Evolutionary conservation across 2,113 vertebrate species (phyloP), one percentile per base, ranked within the genome.

Genomic region (Corythoichthys haematopterus): DNA sequence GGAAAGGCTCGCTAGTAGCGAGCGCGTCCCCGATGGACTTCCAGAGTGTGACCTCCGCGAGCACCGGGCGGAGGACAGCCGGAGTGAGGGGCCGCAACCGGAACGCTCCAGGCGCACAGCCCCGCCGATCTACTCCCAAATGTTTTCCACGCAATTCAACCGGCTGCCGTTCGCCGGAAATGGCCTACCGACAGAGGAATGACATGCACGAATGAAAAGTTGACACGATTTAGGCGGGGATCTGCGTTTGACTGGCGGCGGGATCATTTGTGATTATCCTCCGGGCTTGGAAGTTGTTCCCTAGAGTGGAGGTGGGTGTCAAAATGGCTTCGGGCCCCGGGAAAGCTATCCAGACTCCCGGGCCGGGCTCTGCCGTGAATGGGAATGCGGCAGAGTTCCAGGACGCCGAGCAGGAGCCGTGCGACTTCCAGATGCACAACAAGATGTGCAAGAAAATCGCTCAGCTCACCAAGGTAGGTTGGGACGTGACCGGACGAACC

Each of bases 371-470:
- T 71, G 86, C 82, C 64, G 77, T 90, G 47, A 89, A 84, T 83
- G 93, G 92, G 84, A 91, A 93, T 87, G 91, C 91, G 90, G 87
- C 91, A 50, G 88, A 92, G 78, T 87, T 85, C 77, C 51, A 85
- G 11, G 82, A 79, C 84, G 89, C 85, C 61, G 87, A 92, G 46
- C 91, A 91, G 76, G 93, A 93, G 71, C 83, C 89, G 62, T 90
- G 91, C 76, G 90, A 81, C 74, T 88, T 89, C 66, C 93, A 95
- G 76, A 93, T 98, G 91, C 96, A 97, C 86, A 38, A 90, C 80
- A 95, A 95, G 87, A 98, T 98, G 96, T 98, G 96, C 90, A 99
- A 99, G 92, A 99, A 99, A 91, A 98, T 98, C 48, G 97, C 97
- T 8, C 97, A 99, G 92, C 95, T 99, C 69, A 99, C 97, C 7